A percentile compares a stretch with the other conserved stretches of the same genome.
Conservation (phyloP, 2,797 vertebrate species). For the Centropyge bicolor region DNA sequence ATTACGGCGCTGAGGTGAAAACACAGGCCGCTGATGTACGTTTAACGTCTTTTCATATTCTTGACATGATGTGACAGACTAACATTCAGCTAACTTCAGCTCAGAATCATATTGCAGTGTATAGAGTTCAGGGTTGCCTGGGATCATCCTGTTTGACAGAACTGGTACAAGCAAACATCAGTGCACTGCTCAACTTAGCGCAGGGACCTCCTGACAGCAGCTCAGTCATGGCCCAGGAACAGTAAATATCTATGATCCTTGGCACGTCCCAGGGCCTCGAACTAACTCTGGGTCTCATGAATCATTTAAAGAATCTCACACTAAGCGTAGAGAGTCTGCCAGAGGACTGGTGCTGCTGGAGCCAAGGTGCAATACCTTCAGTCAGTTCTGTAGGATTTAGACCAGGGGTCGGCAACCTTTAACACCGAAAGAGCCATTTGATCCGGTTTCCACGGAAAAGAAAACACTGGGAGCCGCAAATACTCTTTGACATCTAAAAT, state of each 20-base stretch:
- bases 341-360: neutral
- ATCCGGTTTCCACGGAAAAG: no score
- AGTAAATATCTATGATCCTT: slow-evolving; percentile 3
- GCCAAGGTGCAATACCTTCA: neutral
- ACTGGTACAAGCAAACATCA: neutral
- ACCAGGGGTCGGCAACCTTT: no score
- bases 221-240: neutral
- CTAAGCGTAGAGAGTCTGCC: neutral
- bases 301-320: neutral
- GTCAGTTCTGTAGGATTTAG: neutral
- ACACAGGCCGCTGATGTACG: slow-evolving; percentile 71
- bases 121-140: neutral
- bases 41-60: slow-evolving; percentile 52
- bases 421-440: no score
- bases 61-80: neutral
- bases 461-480: no score
- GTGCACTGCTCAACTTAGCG: neutral
- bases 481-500: no score
- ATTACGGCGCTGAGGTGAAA: slow-evolving; percentile 74
- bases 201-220: neutral
- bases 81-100: neutral
- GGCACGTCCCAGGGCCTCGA: neutral
- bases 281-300: neutral
- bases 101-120: neutral
- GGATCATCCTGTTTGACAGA: neutral